Evolutionary conservation across 2,113 vertebrate species (phyloP), one percentile per base, ranked within the genome.

Genomic region (Burhinus bistriatus): DNA sequence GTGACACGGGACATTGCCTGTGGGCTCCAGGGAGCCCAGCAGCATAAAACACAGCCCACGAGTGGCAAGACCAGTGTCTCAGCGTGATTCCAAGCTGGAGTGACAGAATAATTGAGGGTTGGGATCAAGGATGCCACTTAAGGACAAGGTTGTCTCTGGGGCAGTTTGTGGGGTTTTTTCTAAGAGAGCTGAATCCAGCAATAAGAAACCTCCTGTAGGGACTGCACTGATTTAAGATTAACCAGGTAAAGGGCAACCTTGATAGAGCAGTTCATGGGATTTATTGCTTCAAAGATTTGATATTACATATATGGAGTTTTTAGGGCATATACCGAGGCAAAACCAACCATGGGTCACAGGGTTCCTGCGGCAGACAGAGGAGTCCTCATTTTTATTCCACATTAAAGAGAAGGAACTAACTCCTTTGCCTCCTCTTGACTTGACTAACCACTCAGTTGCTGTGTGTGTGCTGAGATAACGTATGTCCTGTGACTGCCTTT

Each of bases 221-320:
- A 83, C 32, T 91, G 77, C 20, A 13, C 44, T 95, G 97, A 95
- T 96, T 71, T 96, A 96, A 97, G 95, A 98, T 98, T 95, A 98
- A 97, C 95, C 70, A 93, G 95, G 81, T 93, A 94, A 97, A 98
- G 95, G 94, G 93, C 76, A 97, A 90, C 78, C 91, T 97, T 95
- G 90, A 87, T 93, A 97, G 95, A 93, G 61, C 12, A 92, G 59
- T 92, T 95, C 26, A 58, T 79, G 77, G 95, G 95, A 92, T 98
- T 98, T 98, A 98, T 97, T 98, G 88, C 95, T 92, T 93, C 57
- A 23, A 83, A 79, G 92, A 84, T 93, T 97, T 97, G 97, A 95
- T 97, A 97, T 96, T 96, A 81, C 85, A n/a, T 90, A 96, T 93
- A 93, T 65, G 88, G 89, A 87, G 36, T 55, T 97, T 96, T 96